These are phyloP conservation scores for Poecile atricapillus DNA, from an alignment of 2,113 vertebrate genomes.

Conservation along the genomic window DNA sequence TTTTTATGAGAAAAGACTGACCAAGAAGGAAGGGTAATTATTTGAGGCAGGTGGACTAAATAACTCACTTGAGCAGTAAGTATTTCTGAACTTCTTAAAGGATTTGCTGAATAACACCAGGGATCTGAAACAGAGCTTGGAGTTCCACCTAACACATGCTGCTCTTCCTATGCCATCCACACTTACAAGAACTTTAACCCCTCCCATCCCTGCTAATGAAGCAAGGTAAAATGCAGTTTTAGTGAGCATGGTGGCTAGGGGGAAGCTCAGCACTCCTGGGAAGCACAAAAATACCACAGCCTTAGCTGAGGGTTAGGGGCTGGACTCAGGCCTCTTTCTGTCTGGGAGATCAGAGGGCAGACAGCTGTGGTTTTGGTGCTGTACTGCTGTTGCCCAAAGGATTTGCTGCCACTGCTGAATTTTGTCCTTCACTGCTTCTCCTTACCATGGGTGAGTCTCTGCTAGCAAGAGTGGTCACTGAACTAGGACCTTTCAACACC, in stretches of 20 bases:
- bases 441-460: not conserved
- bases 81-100: not conserved
- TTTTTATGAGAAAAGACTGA: not conserved
- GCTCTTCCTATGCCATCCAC: not conserved
- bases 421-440: not conserved
- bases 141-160: not conserved
- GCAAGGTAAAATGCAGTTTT: not conserved
- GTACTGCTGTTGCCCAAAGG: not conserved
- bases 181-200: not conserved
- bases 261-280: not conserved
- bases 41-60: not conserved
- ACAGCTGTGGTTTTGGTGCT: fast-evolving
- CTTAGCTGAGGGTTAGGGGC: not conserved
- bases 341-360: not conserved
- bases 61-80: not conserved
- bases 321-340: not conserved
- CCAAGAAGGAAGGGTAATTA: not conserved
- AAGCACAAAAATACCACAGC: fast-evolving
- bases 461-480: not conserved
- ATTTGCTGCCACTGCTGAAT: not conserved
- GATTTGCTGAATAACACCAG: not conserved
- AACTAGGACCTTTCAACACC: not conserved
- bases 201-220: not conserved
- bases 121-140: not conserved
- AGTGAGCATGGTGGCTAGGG: not conserved